These are phyloP conservation scores for Lacerta viridis DNA, from an alignment of 2,797 vertebrate species.

Conservation along the genomic window DNA sequence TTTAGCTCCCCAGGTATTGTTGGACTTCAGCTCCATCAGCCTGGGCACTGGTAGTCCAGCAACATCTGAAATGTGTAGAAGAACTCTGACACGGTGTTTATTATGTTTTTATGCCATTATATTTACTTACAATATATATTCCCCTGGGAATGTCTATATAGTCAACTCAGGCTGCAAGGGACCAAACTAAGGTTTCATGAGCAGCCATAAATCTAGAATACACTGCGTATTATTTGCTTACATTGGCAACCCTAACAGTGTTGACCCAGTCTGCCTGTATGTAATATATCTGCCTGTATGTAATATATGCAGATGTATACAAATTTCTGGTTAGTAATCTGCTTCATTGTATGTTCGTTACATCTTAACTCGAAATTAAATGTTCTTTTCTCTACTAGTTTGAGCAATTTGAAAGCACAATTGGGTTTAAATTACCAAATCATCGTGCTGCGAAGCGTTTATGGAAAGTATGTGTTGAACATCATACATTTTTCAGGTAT, in stretches of 20 bases:
- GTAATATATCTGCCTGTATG: not conserved
- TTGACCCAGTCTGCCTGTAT: not conserved
- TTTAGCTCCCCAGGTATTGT: too few species aligned
- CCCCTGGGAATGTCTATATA: not conserved
- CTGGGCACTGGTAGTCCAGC: too few species aligned
- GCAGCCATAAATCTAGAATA: not conserved
- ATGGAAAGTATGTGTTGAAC: slow-evolving; percentile 99
- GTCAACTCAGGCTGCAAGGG: not conserved
- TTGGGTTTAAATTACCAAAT: slow-evolving; percentile 98
- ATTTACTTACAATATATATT: not conserved
- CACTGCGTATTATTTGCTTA: not conserved
- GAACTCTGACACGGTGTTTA: not conserved
- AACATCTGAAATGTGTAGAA: too few species aligned
- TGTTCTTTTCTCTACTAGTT: slow-evolving; percentile 83
- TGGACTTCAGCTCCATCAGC: not conserved
- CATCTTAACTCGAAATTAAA: not conserved
- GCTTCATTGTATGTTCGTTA: too few species aligned
- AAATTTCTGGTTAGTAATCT: not conserved
- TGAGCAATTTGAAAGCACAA: slow-evolving; percentile 99
- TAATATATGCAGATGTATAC: not conserved
- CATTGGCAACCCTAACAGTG: not conserved
- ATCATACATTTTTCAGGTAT: slow-evolving; percentile 99
- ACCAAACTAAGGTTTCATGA: not conserved
- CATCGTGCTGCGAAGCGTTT: slow-evolving; percentile 96
- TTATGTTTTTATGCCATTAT: not conserved